Evolutionary conservation across 2,797 vertebrate species (phyloP).

Genomic region (Smutsia temminckii): DNA sequence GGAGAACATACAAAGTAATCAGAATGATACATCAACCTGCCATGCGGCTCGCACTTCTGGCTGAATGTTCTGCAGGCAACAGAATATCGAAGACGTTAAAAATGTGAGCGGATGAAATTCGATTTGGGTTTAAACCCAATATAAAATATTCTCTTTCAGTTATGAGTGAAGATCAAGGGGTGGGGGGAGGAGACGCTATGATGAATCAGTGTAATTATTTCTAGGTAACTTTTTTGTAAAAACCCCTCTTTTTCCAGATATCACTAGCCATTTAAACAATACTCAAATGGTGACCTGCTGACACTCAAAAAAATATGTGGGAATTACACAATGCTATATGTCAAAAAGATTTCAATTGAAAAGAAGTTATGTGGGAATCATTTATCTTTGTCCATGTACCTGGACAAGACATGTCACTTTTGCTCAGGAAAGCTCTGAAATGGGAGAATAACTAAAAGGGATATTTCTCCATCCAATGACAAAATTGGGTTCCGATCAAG

Average conservation of each 20-base stretch:
- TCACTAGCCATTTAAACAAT: not conserved
- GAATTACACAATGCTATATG: not conserved
- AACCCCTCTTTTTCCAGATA: not conserved
- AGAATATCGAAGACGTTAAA: not conserved
- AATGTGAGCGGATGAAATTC: not conserved
- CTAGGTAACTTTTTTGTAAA: not conserved
- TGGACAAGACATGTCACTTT: not conserved
- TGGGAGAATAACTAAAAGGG: not conserved
- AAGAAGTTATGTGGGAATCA: not conserved
- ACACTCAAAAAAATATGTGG: not conserved
- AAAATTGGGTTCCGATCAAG: not conserved
- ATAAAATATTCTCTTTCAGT: not conserved
- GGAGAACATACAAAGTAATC: not conserved
- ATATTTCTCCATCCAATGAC: not conserved
- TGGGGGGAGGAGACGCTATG: not conserved
- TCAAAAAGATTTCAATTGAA: not conserved
- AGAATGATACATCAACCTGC: not conserved
- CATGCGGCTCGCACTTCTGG: not conserved
- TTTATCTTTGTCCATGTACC: not conserved
- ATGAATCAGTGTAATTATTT: not conserved
- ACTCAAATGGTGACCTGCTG: not conserved
- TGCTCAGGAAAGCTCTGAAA: not conserved
- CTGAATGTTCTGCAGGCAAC: not conserved
- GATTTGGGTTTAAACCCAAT: not conserved
- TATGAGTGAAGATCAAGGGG: not conserved